These are phyloP conservation scores for Lamellibrachia columna DNA, from an alignment of 2,888 invertebrate genomes.

Conservation along the genomic window DNA sequence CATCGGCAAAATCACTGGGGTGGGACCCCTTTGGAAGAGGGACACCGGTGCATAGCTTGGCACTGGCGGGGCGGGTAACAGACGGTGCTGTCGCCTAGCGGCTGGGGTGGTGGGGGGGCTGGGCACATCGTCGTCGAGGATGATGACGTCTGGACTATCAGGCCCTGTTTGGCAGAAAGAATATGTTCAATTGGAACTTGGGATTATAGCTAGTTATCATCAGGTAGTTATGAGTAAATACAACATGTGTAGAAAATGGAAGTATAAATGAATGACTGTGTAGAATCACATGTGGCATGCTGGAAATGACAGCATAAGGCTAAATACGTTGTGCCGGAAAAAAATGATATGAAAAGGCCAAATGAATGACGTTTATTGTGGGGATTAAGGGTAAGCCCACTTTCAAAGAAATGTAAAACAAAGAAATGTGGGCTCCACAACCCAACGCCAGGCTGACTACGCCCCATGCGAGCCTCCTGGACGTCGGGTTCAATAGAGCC, in stretches of 20 bases:
- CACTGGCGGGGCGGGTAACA: neutral
- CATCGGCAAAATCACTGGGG: neutral
- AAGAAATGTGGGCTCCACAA: no score
- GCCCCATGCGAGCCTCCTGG: no score
- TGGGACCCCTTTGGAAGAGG: neutral
- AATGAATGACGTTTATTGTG: no score
- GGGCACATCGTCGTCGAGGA: neutral
- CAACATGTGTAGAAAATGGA: no score
- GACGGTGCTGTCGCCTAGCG: neutral
- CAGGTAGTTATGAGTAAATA: neutral
- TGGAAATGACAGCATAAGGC: neutral
- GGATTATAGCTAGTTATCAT: neutral
- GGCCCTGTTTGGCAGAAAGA: neutral
- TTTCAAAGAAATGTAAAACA: no score
- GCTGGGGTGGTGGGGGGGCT: neutral
- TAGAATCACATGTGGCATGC: neutral
- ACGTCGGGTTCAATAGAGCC: no score
- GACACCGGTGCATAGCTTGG: neutral
- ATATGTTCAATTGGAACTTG: neutral
- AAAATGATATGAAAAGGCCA: no score
- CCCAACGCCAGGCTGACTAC: no score
- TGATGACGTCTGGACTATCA: constrained; percentile 7
- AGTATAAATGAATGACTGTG: no score
- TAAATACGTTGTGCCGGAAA: neutral
- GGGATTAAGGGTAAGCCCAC: no score